Percentiles rank a stretch among this genome's conserved stretches.
Evolutionary conservation across 2,888 invertebrate genomes (phyloP).

Genomic region (Drosophila yooni): DNA sequence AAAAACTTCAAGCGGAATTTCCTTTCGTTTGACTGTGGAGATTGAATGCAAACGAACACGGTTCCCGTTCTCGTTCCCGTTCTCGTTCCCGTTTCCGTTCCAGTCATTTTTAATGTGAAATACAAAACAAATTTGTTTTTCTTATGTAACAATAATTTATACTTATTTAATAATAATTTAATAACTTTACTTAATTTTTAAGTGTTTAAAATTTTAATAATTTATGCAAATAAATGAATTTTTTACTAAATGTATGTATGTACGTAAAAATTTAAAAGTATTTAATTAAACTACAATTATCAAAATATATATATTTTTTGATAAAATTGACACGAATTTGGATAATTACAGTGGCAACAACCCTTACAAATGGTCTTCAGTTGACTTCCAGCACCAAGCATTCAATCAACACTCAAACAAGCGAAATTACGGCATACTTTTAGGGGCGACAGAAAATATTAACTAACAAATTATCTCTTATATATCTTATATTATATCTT

Average conservation of each 20-base stretch:
- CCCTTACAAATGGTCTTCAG: neutral
- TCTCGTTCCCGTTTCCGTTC: neutral
- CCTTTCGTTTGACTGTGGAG: constrained; percentile 79
- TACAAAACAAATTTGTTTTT: neutral
- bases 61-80: neutral
- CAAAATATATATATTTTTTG: neutral
- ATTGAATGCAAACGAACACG: constrained; percentile 1
- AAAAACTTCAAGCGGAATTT: constrained; percentile 84
- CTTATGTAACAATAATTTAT: neutral
- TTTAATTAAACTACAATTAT: neutral
- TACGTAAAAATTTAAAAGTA: neutral
- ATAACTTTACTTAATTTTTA: neutral
- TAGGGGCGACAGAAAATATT: neutral
- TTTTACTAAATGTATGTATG: neutral
- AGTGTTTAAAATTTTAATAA: neutral
- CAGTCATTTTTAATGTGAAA: neutral
- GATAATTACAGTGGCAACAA: neutral
- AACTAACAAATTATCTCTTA: too few species aligned
- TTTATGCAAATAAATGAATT: neutral
- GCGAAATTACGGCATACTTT: neutral
- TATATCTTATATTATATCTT: too few species aligned
- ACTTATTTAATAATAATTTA: neutral
- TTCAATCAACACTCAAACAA: neutral
- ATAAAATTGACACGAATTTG: neutral
- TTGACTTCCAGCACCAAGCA: neutral